Conservation (phyloP, 2,113 vertebrate species). For the Urocynchramus pylzowi region DNA sequence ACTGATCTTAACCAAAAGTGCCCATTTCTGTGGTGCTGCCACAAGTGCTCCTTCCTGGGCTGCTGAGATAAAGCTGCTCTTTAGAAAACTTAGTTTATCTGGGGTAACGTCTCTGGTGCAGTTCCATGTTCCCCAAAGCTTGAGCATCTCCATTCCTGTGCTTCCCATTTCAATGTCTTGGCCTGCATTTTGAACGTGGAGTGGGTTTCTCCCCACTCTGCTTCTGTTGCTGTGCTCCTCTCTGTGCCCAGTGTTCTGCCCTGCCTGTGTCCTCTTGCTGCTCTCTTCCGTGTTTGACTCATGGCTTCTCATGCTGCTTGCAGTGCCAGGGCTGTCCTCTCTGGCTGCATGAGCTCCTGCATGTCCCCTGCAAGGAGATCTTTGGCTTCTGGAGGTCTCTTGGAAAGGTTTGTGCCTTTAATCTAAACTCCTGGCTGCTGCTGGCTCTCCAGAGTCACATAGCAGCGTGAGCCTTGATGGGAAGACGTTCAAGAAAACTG, state of each 20-base stretch:
- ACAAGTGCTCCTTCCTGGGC: not conserved
- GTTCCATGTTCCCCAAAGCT: not conserved
- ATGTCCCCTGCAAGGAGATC: not conserved
- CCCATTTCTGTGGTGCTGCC: not conserved
- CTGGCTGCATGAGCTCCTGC: not conserved
- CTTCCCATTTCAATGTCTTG: not conserved
- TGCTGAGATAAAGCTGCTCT: not conserved
- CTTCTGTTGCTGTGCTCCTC: not conserved
- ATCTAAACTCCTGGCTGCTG: not conserved
- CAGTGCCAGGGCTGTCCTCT: not conserved
- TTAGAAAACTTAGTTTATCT: not conserved
- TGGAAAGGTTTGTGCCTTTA: not conserved
- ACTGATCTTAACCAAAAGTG: not conserved
- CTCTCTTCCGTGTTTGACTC: not conserved
- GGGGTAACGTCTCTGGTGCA: not conserved
- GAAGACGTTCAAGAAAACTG: not conserved
- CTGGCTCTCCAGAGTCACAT: not conserved
- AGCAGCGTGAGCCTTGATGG: not conserved
- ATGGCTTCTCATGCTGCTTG: not conserved
- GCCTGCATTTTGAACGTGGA: not conserved
- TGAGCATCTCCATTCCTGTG: not conserved
- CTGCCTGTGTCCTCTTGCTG: not conserved
- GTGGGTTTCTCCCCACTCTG: not conserved
- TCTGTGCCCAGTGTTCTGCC: not conserved
- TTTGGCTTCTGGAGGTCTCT: not conserved